A percentile compares a stretch with the other conserved stretches of the same genome.
Conservation (phyloP, 1,140 invertebrate species). For the Sycophila sp. region DNA sequence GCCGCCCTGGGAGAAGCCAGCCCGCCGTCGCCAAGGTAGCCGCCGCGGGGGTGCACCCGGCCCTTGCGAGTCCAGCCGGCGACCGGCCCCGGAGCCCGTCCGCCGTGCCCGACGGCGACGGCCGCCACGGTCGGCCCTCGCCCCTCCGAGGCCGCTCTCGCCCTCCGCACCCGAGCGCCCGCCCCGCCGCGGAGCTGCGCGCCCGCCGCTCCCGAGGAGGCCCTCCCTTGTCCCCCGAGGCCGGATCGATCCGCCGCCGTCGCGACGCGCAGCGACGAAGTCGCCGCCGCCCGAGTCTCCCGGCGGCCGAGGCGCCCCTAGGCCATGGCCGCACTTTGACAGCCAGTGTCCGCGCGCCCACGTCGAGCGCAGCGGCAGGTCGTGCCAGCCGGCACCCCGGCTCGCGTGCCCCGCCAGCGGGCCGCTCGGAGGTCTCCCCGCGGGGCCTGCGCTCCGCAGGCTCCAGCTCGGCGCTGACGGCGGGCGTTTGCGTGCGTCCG, state of each 20-base stretch:
- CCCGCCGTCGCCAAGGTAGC: conserved; percentile 48
- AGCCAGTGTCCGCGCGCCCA: no score
- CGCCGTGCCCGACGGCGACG: neutral
- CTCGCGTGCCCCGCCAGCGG: no score
- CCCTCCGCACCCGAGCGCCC: neutral
- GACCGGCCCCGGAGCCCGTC: neutral
- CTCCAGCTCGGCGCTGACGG: neutral
- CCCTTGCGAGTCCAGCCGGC: neutral
- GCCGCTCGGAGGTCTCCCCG: no score
- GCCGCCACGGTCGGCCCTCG: conserved; percentile 8
- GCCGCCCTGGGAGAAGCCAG: conserved; percentile 46
- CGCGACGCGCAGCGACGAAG: neutral
- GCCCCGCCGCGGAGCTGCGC: no score
- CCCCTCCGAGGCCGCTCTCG: neutral
- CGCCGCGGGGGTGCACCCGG: neutral
- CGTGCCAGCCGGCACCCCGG: no score
- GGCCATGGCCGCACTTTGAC: no score
- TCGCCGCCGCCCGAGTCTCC: no score
- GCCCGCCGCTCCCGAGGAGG: neutral
- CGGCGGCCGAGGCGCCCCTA: no score
- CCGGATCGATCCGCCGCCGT: neutral
- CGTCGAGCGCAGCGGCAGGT: no score
- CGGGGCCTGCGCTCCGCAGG: no score
- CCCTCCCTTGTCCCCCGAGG: conserved; percentile 4
- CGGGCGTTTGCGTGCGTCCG: neutral